phyloP scores from a whole-genome alignment of 2,113 vertebrate genomes.

The Dipodomys merriami region DNA sequence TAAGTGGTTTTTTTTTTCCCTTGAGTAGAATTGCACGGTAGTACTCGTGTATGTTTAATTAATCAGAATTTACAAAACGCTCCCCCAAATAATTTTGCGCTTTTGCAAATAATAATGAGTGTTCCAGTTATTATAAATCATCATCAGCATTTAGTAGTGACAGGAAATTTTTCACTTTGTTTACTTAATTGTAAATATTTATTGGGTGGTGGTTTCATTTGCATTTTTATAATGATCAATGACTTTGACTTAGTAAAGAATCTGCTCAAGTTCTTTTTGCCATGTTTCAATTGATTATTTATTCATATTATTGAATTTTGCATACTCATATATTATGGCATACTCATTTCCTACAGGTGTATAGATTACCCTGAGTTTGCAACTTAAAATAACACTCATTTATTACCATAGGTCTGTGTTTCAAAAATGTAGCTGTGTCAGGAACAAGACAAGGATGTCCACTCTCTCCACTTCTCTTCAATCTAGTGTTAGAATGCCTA shows the following conservation, averaged over 20 bases:
- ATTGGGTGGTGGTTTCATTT: background rate
- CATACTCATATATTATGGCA: background rate
- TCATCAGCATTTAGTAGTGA: background rate
- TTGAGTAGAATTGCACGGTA: background rate
- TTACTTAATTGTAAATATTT: background rate
- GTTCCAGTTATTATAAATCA: background rate
- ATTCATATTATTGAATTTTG: conserved; percentile 20
- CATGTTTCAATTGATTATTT: conserved; percentile 6
- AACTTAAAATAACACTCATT: background rate
- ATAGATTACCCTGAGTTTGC: background rate
- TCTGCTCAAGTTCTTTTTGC: background rate
- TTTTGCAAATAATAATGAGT: background rate
- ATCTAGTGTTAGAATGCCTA: too few relatives aligned
- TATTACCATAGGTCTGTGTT: background rate
- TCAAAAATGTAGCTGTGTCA: background rate
- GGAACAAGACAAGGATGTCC: too few relatives aligned
- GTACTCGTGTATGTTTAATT: background rate
- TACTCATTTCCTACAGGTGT: background rate
- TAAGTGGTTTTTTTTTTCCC: background rate
- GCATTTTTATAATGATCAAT: conserved; percentile 19
- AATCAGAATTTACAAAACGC: background rate
- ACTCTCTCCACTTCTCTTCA: too few relatives aligned
- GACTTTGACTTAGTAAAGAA: background rate
- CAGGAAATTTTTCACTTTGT: background rate
- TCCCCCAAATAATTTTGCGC: background rate